Percentiles rank a stretch among this genome's conserved stretches.
Evolutionary conservation across 2,113 vertebrate genomes (phyloP).

Genomic region (Thalassoma bifasciatum): DNA sequence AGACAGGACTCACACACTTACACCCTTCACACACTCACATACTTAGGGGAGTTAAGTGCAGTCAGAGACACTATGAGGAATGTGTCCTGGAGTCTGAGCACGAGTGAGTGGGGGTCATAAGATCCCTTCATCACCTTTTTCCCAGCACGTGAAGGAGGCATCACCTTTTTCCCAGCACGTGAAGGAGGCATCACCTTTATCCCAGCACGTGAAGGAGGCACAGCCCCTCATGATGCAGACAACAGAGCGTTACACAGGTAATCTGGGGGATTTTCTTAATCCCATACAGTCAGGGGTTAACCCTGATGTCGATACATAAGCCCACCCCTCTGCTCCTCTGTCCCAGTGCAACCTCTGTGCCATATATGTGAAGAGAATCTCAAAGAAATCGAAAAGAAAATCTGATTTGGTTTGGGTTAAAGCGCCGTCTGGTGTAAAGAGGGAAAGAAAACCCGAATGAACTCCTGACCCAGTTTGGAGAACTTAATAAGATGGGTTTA

Average conservation of each 20-base stretch:
- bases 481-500: constrained; percentile 12
- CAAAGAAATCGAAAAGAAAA: constrained; percentile 11
- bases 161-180: no score
- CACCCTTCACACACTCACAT: background rate
- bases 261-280: constrained; percentile 64
- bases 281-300: constrained; percentile 5
- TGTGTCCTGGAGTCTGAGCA: constrained; percentile 10
- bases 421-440: constrained; percentile 11
- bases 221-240: background rate
- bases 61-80: constrained; percentile 34
- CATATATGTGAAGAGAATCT: background rate
- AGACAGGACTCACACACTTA: background rate
- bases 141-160: constrained; percentile 36
- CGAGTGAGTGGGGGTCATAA: background rate
- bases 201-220: constrained; percentile 36
- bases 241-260: constrained; percentile 1
- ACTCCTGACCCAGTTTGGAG: constrained; percentile 41
- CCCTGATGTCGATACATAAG: background rate
- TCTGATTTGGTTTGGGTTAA: constrained; percentile 5
- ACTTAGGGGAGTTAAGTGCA: background rate
- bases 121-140: constrained; percentile 2
- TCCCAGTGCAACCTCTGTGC: constrained; percentile 7
- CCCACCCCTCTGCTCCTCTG: background rate
- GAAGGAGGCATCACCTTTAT: constrained; percentile 24
- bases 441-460: constrained; percentile 11